Base-by-base conservation (phyloP, 2,888 invertebrate species). In the Drosophila mulleri region DNA sequence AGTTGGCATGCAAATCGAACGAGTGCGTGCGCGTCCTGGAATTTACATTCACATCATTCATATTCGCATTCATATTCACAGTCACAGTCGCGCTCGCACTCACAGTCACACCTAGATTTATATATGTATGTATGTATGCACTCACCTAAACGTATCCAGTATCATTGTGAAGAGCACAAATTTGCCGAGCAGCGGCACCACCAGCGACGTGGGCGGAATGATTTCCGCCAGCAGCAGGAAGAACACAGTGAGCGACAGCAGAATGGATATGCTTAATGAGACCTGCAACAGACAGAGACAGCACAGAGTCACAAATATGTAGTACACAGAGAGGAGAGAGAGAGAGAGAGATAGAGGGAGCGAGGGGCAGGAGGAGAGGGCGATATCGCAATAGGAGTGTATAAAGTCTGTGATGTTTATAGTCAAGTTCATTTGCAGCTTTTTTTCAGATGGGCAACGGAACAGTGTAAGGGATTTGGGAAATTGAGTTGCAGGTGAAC, bases 131-230 rank as follows among this genome's bases (percentile, higher is more conserved):
- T 23, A 16, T 16, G 45, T 53, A 75, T 67, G 52, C 52, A 92
- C 93, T 94, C 93, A 97, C 98, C 98, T 97, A 94, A 98, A 96
- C 71, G 98, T 98, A 93, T 98, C 98, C 91, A 98, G 95, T 92
- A 98, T 98, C 98, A 98, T 98, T 86, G 98, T 98, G 95, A 98
- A 98, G 87, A 98, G 95, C 93, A 98, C 97, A 93, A 98, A 98
- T 94, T 98, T 98, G 92, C 98, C 98, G 88, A 98, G 95, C 86
- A 98, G 95, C 83, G 98, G 98, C 92, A 98, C 98, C 90, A 98
- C 98, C 91, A 98, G 95, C 86, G 98, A 98, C 64, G 98, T 98
- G 86, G 98, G 98, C 89, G 97, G 96, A 93, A 97, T 97, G 92
- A 97, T 97, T 94, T 97, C 97, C 91, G 96, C 96, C 92, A 97